Evolutionary conservation across 1,140 invertebrate species (phyloP), one percentile per base, ranked within the genome.

Genomic region (Acarapis woodi): DNA sequence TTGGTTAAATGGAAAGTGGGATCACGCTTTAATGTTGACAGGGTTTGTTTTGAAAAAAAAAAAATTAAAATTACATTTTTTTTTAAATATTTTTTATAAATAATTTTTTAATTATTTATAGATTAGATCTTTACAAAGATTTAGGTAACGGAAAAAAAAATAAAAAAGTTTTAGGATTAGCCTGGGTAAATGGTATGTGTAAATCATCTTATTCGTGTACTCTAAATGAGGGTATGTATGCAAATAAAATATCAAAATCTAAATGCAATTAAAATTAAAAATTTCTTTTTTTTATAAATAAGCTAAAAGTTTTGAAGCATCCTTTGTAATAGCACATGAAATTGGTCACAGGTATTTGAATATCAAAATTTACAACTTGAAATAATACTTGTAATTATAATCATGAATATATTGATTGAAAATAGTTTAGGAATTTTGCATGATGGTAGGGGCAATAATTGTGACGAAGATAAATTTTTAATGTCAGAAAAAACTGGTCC

Each of bases 11-110:
- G 39, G 33, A n/a, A 54, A 61, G 35, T 62, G 61, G 62, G 62
- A 62, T 44, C 59, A 63, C 40, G 62, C 55, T 9, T 52, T 64
- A 22, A 47, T 64, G 43, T 44, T 62, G 3, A 60, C 61, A 5
- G 60, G 57, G 49, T 56, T 28, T 41, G 22, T 31, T 29, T 14
- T 32, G 8, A 1, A 18, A 38, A 43, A 6, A n/a, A n/a, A n/a
- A n/a, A n/a, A n/a, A n/a, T n/a, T n/a, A n/a, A n/a, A n/a, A n/a
- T n/a, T n/a, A n/a, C n/a, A n/a, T n/a, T n/a, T n/a, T n/a, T n/a
- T n/a, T n/a, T 32, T 15, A 32, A 26, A 21, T 14, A 37, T 19
- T 42, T 33, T 36, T n/a, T 42, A 5, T 30, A 31, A n/a, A n/a
- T n/a, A n/a, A n/a, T n/a, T n/a, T 26, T 18, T 21, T 42, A 8